Base-by-base conservation (phyloP, 2,797 vertebrate genomes). In the Limosa lapponica region DNA sequence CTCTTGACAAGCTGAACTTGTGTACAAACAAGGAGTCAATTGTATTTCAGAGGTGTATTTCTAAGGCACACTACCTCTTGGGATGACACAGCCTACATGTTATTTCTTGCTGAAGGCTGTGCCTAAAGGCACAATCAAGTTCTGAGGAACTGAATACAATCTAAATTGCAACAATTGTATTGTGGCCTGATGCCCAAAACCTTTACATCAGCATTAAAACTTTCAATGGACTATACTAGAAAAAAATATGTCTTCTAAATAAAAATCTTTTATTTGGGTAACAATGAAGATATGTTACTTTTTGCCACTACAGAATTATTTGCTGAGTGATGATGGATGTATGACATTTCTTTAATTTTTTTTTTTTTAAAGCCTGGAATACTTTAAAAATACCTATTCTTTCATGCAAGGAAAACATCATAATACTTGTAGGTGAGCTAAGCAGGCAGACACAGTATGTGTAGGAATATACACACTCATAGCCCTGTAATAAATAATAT, bases 21-120 rank as follows among this genome's bases (percentile, higher is more conserved):
- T 94, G 65, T 91, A 78, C 74, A 65, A 88, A 88, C 95, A 93
- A 74, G 72, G 79, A 96, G 48, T 81, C 61, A 85, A 58, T 34
- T 88, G 41, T 86, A 91, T 34, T 81, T 95, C 55, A 61, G 62
- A 92, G 51, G 32, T 70, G 30, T 62, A 64, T 85, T 87, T 91
- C 65, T 74, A 36, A 92, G 57, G 58, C 44, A 81, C 28, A 24
- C 13, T 70, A 23, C 57, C 82, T 88, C 90, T 83, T 83, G 79
- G 82, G 82, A 92, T 81, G 69, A 34, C 58, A 58, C 27, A 79
- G 7, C 10, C 75, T 78, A 66, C 39, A 89, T 8, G 19, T 22
- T 83, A 15, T 37, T 92, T 93, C 70, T 95, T 92, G 91, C 92
- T 95, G 54, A 89, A 78, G 84, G 89, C 87, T 83, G 65, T 64